Percentiles rank a stretch among this genome's conserved stretches.
phyloP scores from a whole-genome alignment of 2,797 vertebrate species.

The Takifugu rubripes region DNA sequence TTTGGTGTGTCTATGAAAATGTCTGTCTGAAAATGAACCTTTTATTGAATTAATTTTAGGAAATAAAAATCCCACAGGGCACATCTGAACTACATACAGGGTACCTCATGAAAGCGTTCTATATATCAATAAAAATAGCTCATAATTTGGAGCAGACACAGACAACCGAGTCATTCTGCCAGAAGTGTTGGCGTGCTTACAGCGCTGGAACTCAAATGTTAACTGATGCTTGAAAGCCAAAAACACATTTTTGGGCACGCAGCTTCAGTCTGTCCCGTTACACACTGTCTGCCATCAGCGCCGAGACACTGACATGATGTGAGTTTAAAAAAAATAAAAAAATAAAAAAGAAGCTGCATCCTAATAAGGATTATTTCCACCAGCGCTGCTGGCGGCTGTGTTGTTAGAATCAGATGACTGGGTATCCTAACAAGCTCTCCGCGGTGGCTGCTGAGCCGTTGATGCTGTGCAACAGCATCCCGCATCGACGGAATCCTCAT shows the following conservation, averaged over 20 bases:
- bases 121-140: too few species aligned
- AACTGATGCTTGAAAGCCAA: slow-evolving; percentile 10
- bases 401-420: slow-evolving; percentile 4
- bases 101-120: background rate
- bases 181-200: background rate
- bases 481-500: background rate
- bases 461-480: slow-evolving; percentile 2
- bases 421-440: slow-evolving; percentile 12
- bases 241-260: slow-evolving; percentile 7
- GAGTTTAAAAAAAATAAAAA: slow-evolving; percentile 8
- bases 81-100: background rate
- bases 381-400: slow-evolving; percentile 4
- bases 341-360: slow-evolving; percentile 12
- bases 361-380: slow-evolving; percentile 43
- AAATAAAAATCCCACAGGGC: too few species aligned
- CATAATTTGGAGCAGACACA: too few species aligned
- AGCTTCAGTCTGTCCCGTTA: slow-evolving; percentile 31
- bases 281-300: slow-evolving; percentile 23
- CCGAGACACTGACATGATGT: slow-evolving; percentile 2
- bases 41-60: background rate
- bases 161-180: background rate
- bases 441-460: background rate
- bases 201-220: slow-evolving; percentile 2
- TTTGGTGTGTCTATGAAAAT: too few species aligned
- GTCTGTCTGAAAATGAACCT: background rate